Conservation (phyloP, 2,797 vertebrate genomes). For the Hippopotamyrus pictus region DNA sequence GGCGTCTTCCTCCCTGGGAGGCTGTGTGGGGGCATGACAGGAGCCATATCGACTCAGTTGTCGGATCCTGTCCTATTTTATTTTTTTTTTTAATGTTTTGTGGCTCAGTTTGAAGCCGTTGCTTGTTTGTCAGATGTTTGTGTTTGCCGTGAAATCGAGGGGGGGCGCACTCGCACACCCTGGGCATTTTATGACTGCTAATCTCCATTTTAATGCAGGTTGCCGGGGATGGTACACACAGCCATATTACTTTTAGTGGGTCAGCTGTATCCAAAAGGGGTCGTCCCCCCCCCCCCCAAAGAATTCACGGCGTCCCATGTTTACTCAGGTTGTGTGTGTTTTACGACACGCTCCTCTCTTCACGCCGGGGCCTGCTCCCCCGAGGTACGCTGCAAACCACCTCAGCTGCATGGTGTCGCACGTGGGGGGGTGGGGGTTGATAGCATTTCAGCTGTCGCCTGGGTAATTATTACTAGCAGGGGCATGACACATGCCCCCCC, state of each 20-base stretch:
- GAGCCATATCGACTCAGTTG: background rate
- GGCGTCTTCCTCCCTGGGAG: background rate
- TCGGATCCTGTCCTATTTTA: background rate
- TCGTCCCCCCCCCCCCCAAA: background rate
- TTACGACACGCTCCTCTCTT: background rate
- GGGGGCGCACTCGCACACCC: rapidly evolving
- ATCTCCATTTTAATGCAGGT: background rate
- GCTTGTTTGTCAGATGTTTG: background rate
- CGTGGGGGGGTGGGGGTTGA: background rate
- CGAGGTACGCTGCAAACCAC: background rate
- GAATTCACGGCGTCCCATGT: background rate
- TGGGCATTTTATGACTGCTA: background rate
- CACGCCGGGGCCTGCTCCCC: background rate
- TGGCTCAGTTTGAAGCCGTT: background rate
- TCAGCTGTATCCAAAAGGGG: background rate
- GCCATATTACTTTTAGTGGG: background rate
- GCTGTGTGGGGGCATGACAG: background rate
- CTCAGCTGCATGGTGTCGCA: background rate
- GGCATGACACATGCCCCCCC: background rate
- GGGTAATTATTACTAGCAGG: background rate
- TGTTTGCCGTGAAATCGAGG: background rate
- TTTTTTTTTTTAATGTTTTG: background rate
- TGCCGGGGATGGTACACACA: background rate
- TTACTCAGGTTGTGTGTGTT: background rate
- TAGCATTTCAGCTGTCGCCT: background rate